These are phyloP conservation scores for Falco rusticolus DNA, from an alignment of 2,797 vertebrate species.

Conservation along the genomic window DNA sequence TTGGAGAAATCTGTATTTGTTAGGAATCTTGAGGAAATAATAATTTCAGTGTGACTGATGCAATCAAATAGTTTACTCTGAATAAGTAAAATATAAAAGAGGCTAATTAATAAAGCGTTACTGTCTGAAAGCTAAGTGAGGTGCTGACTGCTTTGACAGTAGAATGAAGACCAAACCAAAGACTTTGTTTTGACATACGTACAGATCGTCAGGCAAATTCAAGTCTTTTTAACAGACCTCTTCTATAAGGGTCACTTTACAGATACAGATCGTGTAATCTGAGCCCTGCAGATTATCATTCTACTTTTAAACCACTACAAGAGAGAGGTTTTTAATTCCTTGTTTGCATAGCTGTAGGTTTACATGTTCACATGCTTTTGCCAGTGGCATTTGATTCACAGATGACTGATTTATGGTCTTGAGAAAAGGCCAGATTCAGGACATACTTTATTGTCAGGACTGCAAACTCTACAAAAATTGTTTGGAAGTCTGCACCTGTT, in stretches of 20 bases:
- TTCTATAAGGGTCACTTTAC: constrained; percentile 65
- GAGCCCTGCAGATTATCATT: constrained; percentile 71
- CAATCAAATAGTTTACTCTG: constrained; percentile 12
- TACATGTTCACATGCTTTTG: not conserved
- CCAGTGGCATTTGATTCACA: constrained; percentile 17
- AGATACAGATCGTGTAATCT: constrained; percentile 72
- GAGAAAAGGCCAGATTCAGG: not conserved
- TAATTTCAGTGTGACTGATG: constrained; percentile 14
- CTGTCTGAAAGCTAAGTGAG: not conserved
- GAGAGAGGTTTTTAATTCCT: constrained; percentile 35
- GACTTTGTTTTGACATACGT: constrained; percentile 22
- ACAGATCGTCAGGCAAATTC: constrained; percentile 21
- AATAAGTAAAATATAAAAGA: not conserved
- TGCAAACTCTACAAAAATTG: not conserved
- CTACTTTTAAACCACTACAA: constrained; percentile 50
- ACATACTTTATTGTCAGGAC: not conserved
- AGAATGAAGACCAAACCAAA: constrained; percentile 23
- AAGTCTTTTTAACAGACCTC: constrained; percentile 15
- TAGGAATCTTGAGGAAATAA: constrained; percentile 13
- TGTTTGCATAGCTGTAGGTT: constrained; percentile 39
- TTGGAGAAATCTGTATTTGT: not conserved
- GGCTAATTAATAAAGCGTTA: constrained; percentile 15
- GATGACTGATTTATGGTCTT: constrained; percentile 14
- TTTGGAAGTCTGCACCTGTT: not conserved
- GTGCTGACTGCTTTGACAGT: not conserved